Evolutionary conservation across 2,113 vertebrate species (phyloP).

Genomic region (Craseonycteris thonglongyai): DNA sequence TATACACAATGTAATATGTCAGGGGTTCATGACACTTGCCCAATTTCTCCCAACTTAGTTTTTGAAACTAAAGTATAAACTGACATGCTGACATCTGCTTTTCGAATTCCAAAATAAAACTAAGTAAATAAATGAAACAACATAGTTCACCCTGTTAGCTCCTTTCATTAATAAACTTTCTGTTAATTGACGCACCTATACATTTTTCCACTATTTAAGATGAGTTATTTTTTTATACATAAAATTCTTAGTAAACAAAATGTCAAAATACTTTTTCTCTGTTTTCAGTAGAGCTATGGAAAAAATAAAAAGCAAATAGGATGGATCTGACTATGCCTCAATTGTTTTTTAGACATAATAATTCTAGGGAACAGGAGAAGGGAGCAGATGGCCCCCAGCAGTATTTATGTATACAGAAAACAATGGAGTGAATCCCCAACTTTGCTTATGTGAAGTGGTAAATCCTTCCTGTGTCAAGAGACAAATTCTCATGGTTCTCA

Average conservation of each 20-base stretch:
- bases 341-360: neutral
- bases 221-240: neutral
- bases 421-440: neutral
- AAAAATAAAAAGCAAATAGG: fast-evolving
- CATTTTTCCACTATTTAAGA: neutral
- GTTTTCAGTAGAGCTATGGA: neutral
- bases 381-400: neutral
- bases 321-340: neutral
- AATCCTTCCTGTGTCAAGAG: neutral
- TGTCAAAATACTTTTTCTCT: neutral
- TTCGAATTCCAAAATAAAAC: neutral
- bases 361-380: neutral
- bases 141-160: neutral
- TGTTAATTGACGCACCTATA: neutral
- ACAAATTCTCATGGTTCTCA: neutral
- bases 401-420: neutral
- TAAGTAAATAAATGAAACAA: neutral
- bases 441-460: neutral
- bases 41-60: neutral
- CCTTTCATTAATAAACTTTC: neutral
- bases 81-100: neutral
- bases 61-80: neutral
- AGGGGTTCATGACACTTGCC: neutral
- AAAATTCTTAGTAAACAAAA: neutral
- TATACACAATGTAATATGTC: neutral